phyloP scores from a whole-genome alignment of 2,888 invertebrate species.

The Hylaea fasciaria region DNA sequence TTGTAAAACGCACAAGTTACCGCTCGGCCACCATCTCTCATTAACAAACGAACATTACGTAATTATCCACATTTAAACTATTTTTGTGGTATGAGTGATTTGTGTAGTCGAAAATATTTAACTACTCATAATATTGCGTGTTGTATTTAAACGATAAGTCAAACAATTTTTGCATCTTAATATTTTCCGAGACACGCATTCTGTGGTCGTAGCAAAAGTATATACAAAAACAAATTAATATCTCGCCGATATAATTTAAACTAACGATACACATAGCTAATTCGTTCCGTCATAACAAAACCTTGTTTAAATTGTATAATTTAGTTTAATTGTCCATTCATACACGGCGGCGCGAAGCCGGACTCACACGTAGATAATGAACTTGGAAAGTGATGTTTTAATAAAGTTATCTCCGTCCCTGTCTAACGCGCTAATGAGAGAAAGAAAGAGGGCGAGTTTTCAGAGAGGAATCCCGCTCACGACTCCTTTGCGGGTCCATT shows the following conservation, averaged over 20 bases:
- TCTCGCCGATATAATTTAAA: slow-evolving; percentile 44
- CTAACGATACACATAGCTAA: slow-evolving; percentile 47
- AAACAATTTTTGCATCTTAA: no score
- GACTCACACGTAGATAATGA: slow-evolving; percentile 79
- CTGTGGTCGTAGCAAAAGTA: not conserved
- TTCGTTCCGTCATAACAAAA: slow-evolving; percentile 53
- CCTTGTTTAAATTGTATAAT: slow-evolving; percentile 70
- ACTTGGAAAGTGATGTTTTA: slow-evolving; percentile 68
- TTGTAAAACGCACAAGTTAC: no score
- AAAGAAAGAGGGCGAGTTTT: slow-evolving; percentile 49
- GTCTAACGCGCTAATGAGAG: slow-evolving; percentile 44
- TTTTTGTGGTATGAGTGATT: no score
- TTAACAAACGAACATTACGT: no score
- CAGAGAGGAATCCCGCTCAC: slow-evolving; percentile 49
- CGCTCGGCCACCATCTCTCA: no score
- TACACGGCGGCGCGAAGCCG: slow-evolving; percentile 57
- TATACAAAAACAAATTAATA: slow-evolving; percentile 14
- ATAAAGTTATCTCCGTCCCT: slow-evolving; percentile 62
- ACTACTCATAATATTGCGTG: no score
- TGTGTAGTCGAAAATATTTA: no score
- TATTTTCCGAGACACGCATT: no score
- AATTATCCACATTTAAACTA: no score
- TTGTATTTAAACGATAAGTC: no score
- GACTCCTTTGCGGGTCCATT: slow-evolving; percentile 58
- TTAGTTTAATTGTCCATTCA: slow-evolving; percentile 70